A percentile compares a stretch with the other conserved stretches of the same genome.
phyloP scores from a whole-genome alignment of 1,140 invertebrate species.

The Diprion similis region DNA sequence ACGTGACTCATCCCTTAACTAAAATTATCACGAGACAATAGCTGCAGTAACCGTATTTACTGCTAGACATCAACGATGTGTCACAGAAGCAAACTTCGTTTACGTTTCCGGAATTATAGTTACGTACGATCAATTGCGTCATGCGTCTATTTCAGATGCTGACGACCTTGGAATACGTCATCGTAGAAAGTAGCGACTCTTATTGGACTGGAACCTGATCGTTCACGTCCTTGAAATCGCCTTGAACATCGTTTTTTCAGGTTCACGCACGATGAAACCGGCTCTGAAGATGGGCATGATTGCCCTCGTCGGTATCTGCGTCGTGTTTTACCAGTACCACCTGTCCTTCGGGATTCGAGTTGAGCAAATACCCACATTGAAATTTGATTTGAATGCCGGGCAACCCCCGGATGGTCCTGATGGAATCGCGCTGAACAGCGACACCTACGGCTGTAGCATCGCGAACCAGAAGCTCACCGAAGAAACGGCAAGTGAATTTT shows the following conservation, averaged over 20 bases:
- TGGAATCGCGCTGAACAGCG: slow-evolving; percentile 40
- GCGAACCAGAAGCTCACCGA: slow-evolving; percentile 43
- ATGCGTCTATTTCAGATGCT: too few species aligned
- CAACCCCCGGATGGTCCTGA: slow-evolving; percentile 40
- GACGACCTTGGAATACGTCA: too few species aligned
- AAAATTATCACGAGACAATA: too few species aligned
- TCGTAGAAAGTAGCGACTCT: too few species aligned
- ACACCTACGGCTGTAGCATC: slow-evolving; percentile 36
- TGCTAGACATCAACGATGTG: too few species aligned
- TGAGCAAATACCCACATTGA: slow-evolving; percentile 48
- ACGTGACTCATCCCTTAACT: too few species aligned
- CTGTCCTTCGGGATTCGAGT: slow-evolving; percentile 51
- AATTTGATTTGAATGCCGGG: slow-evolving; percentile 20
- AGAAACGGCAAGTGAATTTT: slow-evolving; percentile 39
- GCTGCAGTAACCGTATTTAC: too few species aligned
- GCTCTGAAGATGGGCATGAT: slow-evolving; percentile 55
- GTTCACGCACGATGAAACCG: slow-evolving; percentile 49
- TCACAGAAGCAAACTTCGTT: too few species aligned
- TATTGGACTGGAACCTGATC: too few species aligned
- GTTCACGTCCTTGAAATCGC: too few species aligned
- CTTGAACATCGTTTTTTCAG: slow-evolving; percentile 21
- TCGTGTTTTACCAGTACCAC: slow-evolving; percentile 57
- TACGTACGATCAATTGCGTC: too few species aligned
- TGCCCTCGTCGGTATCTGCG: slow-evolving; percentile 51
- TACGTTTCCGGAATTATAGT: too few species aligned